Conservation (phyloP, 2,888 invertebrate genomes). For the Apamea sordens region DNA sequence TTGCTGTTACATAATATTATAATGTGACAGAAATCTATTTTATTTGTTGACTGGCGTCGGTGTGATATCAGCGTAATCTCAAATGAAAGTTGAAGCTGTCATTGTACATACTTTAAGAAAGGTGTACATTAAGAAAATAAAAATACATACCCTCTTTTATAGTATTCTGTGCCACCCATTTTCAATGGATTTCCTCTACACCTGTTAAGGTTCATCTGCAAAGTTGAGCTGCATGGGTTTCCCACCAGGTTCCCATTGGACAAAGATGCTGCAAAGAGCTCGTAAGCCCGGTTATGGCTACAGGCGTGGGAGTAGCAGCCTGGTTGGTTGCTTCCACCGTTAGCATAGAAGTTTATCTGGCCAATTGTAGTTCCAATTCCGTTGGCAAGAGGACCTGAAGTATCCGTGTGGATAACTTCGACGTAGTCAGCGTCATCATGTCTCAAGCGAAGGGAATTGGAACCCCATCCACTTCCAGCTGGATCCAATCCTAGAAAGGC, state of each 20-base stretch:
- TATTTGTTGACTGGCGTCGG: neutral
- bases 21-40: neutral
- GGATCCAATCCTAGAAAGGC: conserved; percentile 77
- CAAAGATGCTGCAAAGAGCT: conserved; percentile 76
- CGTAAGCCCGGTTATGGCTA: conserved; percentile 78
- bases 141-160: too few species aligned
- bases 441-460: conserved; percentile 67
- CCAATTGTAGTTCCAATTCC: conserved; percentile 94
- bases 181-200: conserved; percentile 71
- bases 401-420: conserved; percentile 83
- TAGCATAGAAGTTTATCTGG: conserved; percentile 96
- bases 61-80: neutral
- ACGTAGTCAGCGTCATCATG: conserved; percentile 78
- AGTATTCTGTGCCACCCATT: conserved; percentile 71
- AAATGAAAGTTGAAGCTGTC: neutral
- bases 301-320: conserved; percentile 78
- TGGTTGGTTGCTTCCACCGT: conserved; percentile 93
- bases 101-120: too few species aligned
- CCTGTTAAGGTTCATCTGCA: conserved; percentile 70
- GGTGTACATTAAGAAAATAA: too few species aligned
- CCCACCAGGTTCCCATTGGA: conserved; percentile 66
- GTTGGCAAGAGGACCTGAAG: conserved; percentile 68
- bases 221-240: conserved; percentile 67
- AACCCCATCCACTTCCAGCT: conserved; percentile 72
- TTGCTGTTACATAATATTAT: neutral